Evolutionary conservation across 2,797 vertebrate genomes (phyloP), one percentile per base, ranked within the genome.

Genomic region (Scomberomorus guttatus): DNA sequence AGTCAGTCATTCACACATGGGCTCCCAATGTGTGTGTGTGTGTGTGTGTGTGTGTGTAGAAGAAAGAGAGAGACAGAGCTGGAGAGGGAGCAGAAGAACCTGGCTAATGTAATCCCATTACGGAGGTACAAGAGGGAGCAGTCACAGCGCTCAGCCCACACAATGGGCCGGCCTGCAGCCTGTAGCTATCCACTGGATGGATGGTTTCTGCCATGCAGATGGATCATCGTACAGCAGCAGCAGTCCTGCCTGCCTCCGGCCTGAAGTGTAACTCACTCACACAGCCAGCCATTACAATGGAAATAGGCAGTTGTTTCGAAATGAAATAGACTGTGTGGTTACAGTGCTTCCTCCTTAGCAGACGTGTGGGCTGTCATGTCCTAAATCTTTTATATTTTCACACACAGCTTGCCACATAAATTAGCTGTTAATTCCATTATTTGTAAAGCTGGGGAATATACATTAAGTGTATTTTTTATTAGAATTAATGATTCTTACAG

Each of bases 61-160:
- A 59, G 60, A 78, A 29, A 61, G 46, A 32, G 29, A 77, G 2
- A 65, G 11, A 55, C 69, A 68, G 74, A 70, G 87, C 76, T 82
- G 79, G 82, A 85, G 87, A 90, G 90, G 71, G 85, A 88, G 91
- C 85, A 89, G 86, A 93, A 90, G 90, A 95, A 94, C 93, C 93
- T 93, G 89, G 90, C 92, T 95, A 95, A 94, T 93, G 93, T 95
- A 96, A 96, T 96, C 94, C 94, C 93, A 95, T 95, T 95, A 95
- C 80, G 72, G 90, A 92, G 89, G 92, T 95, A 95, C 94, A 95
- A 95, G 93, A 89, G 92, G 90, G 92, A 92, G 92, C 93, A 95
- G 95, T 95, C 94, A 95, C 92, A 95, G 92, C 92, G 92, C 91
- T 94, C 93, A 95, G 92, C 93, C 93, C 86, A 92, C 92, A 95